phyloP scores from a whole-genome alignment of 2,797 vertebrate species.

The Myotis pilosus region DNA sequence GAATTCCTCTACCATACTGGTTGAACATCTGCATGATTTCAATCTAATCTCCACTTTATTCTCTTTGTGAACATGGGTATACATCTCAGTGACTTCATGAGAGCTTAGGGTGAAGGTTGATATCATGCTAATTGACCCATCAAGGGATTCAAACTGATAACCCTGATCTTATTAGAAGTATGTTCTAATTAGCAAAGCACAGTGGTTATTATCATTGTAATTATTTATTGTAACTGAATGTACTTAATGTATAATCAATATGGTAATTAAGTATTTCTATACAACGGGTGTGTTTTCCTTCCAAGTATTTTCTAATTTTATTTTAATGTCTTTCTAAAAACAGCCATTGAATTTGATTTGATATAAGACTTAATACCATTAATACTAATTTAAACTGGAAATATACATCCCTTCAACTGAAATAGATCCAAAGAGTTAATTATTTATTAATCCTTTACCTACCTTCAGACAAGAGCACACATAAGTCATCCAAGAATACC shows the following conservation, averaged over 20 bases:
- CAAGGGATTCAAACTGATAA: conserved; percentile 24
- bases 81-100: neutral
- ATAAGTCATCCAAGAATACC: conserved; percentile 21
- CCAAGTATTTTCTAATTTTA: conserved; percentile 7
- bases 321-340: conserved; percentile 43
- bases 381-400: conserved; percentile 30
- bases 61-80: neutral
- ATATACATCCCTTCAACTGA: neutral
- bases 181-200: neutral
- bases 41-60: neutral
- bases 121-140: neutral
- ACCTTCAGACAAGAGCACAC: neutral
- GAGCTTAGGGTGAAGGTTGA: neutral
- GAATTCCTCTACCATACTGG: neutral
- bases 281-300: neutral
- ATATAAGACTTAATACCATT: conserved; percentile 6
- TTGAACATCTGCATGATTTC: neutral
- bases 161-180: neutral
- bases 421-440: neutral
- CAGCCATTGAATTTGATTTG: conserved; percentile 7
- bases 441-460: neutral
- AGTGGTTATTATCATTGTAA: neutral
- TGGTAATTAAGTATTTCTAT: conserved; percentile 35
- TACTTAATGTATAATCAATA: conserved; percentile 26
- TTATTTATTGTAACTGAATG: conserved; percentile 35